Conservation (phyloP, 2,888 invertebrate genomes). For the Papilio elwesi region DNA sequence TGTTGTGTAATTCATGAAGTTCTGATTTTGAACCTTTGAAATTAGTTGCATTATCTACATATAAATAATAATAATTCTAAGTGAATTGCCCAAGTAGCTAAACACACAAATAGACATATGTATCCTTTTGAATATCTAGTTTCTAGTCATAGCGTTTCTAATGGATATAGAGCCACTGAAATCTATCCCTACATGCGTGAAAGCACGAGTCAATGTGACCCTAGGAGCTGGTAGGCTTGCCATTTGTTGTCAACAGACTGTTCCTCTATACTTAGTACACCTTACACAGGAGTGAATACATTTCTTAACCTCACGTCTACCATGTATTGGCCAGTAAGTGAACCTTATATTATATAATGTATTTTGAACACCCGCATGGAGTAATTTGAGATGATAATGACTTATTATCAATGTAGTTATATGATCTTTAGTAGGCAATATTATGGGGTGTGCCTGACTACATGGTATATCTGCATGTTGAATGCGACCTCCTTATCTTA, state of each 20-base stretch:
- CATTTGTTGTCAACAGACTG: slow-evolving; percentile 42
- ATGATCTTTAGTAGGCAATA: slow-evolving; percentile 40
- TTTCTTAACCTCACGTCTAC: slow-evolving; percentile 29
- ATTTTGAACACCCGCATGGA: slow-evolving; percentile 39
- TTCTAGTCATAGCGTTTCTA: slow-evolving; percentile 31
- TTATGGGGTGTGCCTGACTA: slow-evolving; percentile 38
- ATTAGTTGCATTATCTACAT: slow-evolving; percentile 40
- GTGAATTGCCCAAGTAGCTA: slow-evolving; percentile 37
- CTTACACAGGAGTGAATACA: no score
- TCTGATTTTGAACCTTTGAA: no score
- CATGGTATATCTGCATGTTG: slow-evolving; percentile 39
- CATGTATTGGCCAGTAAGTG: slow-evolving; percentile 30
- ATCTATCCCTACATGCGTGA: slow-evolving; percentile 41
- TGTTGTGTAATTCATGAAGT: no score
- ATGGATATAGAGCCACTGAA: slow-evolving; percentile 41
- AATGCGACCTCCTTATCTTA: slow-evolving; percentile 40
- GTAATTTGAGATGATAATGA: slow-evolving; percentile 27
- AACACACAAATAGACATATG: no score
- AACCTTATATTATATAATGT: slow-evolving; percentile 32
- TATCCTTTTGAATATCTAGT: slow-evolving; percentile 32
- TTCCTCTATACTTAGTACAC: slow-evolving; percentile 35
- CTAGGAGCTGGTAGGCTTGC: slow-evolving; percentile 32
- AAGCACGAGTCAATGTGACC: slow-evolving; percentile 37
- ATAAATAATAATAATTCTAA: slow-evolving; percentile 27
- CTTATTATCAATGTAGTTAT: slow-evolving; percentile 33